Conservation (phyloP, 2,113 vertebrate species). For the Ageneiosus marmoratus region DNA sequence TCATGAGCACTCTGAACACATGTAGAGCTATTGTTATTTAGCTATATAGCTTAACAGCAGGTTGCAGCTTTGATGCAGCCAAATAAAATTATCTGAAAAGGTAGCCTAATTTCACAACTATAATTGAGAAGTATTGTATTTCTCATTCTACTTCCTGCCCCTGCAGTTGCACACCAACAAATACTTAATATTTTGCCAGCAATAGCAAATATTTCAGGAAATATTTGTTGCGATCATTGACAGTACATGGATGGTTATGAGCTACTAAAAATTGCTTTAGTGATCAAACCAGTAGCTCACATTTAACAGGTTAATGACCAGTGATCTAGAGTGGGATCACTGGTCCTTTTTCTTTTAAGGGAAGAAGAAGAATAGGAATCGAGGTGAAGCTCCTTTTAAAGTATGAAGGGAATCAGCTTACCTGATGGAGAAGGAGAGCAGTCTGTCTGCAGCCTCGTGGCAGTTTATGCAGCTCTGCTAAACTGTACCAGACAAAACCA, state of each 20-base stretch:
- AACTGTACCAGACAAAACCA: not conserved
- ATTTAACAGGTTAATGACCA: not conserved
- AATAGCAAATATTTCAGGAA: not conserved
- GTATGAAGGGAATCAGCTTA: not conserved
- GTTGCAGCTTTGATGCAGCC: not conserved
- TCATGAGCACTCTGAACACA: not conserved
- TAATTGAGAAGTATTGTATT: not conserved
- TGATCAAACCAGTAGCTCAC: not conserved
- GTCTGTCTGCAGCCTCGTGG: not conserved
- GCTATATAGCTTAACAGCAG: not conserved
- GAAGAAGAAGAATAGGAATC: not conserved
- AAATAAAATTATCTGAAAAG: not conserved
- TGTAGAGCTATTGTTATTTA: not conserved
- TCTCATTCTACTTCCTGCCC: not conserved
- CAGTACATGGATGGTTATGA: not conserved
- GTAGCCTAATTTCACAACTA: not conserved
- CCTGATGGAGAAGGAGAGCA: not conserved
- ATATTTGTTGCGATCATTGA: not conserved
- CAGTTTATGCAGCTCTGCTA: not conserved
- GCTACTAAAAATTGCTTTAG: not conserved
- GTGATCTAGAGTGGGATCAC: not conserved
- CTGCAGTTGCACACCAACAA: not conserved
- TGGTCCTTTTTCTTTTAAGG: not conserved
- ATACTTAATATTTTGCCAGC: not conserved
- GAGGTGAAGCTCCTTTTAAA: not conserved